Evolutionary conservation across 2,797 vertebrate genomes (phyloP), one percentile per base, ranked within the genome.

Genomic region (Gymnothorax reevesii): DNA sequence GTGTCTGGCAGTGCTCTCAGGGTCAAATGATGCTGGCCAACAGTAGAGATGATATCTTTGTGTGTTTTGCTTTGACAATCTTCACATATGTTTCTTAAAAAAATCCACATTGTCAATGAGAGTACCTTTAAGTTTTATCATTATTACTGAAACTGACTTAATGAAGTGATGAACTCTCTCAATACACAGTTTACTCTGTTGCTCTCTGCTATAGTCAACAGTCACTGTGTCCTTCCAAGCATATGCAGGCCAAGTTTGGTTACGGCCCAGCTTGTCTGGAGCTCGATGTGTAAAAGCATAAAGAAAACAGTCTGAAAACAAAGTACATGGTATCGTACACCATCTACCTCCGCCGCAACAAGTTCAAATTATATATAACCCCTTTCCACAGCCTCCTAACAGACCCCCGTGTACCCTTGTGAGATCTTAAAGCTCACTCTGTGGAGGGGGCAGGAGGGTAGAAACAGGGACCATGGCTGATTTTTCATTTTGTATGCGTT

Each of bases 41-140:
- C 22, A 57, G 33, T 57, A 73, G 84, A 84, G 49, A 71, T 84
- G 42, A 73, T 84, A 71, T 55, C 66, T 84, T 54, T 25, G 20
- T 84, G 49, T 17, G n/a, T 73, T 73, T 79, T 52, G 54, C 22
- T 79, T 79, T 8, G 20, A 79, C 75, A 79, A 57, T 83, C 83
- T 84, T 49, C 83, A 84, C 60, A 77, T 57, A 55, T 85, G 8
- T 86, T 82, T 83, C 57, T 54, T 89, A 13, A 88, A 83, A 84
- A 84, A 71, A 42, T 84, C 57, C 17, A 77, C 57, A 54, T 55
- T 79, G 54, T 77, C 73, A 77, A 77, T 79, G 52, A 55, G 17
- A 54, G 75, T 79, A 79, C 42, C 49, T 79, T 79, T 20, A 8
- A 54, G 75, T 79, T 79, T 54, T 12, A n/a, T 79, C 54, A 55